Conservation (phyloP, 2,888 invertebrate species). For the Acleris laterana region DNA sequence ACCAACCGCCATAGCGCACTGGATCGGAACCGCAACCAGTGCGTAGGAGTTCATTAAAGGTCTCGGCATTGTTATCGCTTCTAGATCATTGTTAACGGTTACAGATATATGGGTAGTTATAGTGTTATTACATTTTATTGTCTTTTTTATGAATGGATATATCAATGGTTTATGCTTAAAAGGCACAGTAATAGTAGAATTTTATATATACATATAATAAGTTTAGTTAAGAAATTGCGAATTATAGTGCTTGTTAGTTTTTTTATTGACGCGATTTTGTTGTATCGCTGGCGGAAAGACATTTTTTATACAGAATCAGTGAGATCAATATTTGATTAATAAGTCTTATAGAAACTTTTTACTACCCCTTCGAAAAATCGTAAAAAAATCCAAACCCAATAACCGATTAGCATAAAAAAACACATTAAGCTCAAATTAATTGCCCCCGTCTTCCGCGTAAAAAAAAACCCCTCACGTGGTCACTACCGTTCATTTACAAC, state of each 20-base stretch:
- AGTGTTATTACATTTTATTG: not conserved
- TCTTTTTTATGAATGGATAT: not conserved
- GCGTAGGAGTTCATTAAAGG: constrained; percentile 11
- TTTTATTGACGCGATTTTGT: no score
- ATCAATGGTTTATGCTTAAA: no score
- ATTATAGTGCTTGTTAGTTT: no score
- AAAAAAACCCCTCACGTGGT: constrained; percentile 80
- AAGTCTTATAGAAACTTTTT: no score
- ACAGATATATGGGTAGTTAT: not conserved
- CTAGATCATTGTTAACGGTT: constrained; percentile 16
- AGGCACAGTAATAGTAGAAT: no score
- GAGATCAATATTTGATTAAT: no score
- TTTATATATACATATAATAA: no score
- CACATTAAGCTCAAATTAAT: constrained; percentile 78
- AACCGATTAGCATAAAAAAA: constrained; percentile 62
- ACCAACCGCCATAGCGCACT: constrained; percentile 33
- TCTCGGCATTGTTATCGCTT: constrained; percentile 17
- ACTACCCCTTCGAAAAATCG: not conserved
- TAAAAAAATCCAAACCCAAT: constrained; percentile 23
- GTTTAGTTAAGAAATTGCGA: no score
- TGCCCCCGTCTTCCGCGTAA: constrained; percentile 79
- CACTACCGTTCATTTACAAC: constrained; percentile 84
- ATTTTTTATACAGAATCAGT: no score
- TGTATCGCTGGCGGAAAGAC: no score
- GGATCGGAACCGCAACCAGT: constrained; percentile 28